Conservation (phyloP, 2,888 invertebrate species). For the Globia sparganii region DNA sequence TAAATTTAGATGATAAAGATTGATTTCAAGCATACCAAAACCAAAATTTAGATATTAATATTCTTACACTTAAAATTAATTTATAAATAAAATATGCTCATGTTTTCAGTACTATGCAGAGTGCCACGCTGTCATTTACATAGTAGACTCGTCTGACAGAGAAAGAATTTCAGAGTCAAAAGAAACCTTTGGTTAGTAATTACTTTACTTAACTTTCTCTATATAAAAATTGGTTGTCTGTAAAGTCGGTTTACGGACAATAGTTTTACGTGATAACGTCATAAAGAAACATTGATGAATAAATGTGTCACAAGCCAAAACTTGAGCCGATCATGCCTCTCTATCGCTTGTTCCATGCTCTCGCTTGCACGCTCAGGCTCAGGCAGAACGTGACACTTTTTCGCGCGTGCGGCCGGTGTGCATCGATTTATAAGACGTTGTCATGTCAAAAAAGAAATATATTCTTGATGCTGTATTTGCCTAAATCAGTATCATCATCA, state of each 20-base stretch:
- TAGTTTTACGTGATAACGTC: too few species aligned
- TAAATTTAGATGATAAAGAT: neutral
- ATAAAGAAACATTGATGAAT: too few species aligned
- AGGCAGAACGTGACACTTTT: too few species aligned
- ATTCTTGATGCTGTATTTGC: neutral
- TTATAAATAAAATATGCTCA: slow-evolving; percentile 20
- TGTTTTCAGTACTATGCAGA: slow-evolving; percentile 97
- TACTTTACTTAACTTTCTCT: neutral
- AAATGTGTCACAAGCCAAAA: too few species aligned
- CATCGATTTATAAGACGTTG: too few species aligned
- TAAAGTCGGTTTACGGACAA: too few species aligned
- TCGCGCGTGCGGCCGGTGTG: too few species aligned
- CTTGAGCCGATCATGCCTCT: too few species aligned
- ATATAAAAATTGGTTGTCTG: too few species aligned
- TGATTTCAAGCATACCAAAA: neutral
- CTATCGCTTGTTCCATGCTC: too few species aligned
- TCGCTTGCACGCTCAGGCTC: too few species aligned
- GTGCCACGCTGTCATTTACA: slow-evolving; percentile 99
- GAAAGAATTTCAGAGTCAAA: slow-evolving; percentile 98
- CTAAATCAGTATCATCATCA: neutral
- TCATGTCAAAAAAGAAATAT: neutral
- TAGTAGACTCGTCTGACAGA: slow-evolving; percentile 98
- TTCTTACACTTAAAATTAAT: neutral
- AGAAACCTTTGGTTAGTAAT: slow-evolving; percentile 96
- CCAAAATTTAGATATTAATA: neutral